Evolutionary conservation across 2,797 vertebrate species (phyloP).

Genomic region (Passerculus sandwichensis): DNA sequence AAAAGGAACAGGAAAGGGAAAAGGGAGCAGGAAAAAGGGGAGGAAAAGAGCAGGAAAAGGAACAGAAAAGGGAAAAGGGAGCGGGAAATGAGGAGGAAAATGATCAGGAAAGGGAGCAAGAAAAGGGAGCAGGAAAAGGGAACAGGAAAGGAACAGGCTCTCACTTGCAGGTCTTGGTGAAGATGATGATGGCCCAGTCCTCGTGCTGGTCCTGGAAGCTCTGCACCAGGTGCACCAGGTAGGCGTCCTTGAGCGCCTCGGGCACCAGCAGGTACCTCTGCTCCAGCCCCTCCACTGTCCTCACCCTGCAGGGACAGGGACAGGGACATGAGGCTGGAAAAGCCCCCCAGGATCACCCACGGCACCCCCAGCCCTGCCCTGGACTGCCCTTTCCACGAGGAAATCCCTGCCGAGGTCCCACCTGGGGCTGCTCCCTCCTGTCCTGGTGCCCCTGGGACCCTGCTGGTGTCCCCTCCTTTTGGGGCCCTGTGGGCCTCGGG

Average conservation of each 20-base stretch:
- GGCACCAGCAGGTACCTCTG: constrained; percentile 93
- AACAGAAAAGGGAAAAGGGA: no score
- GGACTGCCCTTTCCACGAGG: not conserved
- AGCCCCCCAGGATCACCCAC: not conserved
- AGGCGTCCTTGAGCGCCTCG: constrained; percentile 92
- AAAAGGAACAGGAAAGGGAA: no score
- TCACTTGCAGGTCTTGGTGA: constrained; percentile 98
- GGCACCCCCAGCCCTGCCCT: not conserved
- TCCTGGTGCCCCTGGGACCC: not conserved
- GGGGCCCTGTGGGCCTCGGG: not conserved
- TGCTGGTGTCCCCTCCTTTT: not conserved
- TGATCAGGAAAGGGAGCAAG: no score
- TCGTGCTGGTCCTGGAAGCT: constrained; percentile 88
- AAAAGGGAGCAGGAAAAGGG: no score
- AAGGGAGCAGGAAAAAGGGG: no score
- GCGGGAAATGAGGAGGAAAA: no score
- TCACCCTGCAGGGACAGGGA: constrained; percentile 73
- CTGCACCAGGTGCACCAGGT: constrained; percentile 93
- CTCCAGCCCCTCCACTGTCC: constrained; percentile 90
- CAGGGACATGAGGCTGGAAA: fast-evolving
- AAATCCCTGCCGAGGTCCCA: not conserved
- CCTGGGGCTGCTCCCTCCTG: fast-evolving
- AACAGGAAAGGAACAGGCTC: not conserved
- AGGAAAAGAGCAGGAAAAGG: no score
- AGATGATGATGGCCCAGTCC: constrained; percentile 94